A percentile compares a stretch with the other conserved stretches of the same genome.
These are phyloP conservation scores for Cataglyphis rosenhaueri DNA, from an alignment of 2,888 invertebrate genomes.

Conservation along the genomic window DNA sequence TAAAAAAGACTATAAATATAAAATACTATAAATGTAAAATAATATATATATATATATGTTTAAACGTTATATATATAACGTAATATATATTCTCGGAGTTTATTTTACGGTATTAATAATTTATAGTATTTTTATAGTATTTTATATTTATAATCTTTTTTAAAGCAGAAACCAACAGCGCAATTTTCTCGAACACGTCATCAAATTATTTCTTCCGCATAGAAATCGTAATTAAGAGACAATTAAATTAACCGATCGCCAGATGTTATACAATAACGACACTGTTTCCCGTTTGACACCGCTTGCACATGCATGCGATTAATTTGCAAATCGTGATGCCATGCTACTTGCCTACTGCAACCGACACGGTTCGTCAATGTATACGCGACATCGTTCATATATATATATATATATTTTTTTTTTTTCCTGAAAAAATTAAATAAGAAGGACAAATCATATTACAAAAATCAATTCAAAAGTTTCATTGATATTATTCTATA, in stretches of 20 bases:
- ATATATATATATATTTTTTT: too few relatives aligned
- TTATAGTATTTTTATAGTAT: too few relatives aligned
- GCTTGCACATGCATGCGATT: conserved; percentile 1
- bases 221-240: conserved; percentile 29
- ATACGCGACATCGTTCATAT: too few relatives aligned
- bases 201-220: conserved; percentile 7
- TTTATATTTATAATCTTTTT: background rate
- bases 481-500: background rate
- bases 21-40: too few relatives aligned
- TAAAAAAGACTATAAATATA: background rate
- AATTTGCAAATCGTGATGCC: conserved; percentile 31
- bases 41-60: too few relatives aligned
- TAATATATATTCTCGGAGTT: too few relatives aligned
- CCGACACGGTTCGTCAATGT: too few relatives aligned
- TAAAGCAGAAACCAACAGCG: background rate
- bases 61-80: too few relatives aligned
- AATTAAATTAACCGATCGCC: conserved; percentile 49
- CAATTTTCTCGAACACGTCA: conserved; percentile 23
- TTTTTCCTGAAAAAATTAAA: background rate
- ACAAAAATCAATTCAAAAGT: background rate
- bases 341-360: background rate
- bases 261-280: conserved; percentile 21
- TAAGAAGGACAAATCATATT: background rate
- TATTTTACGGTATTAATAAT: too few relatives aligned
- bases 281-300: conserved; percentile 30